These are phyloP conservation scores for Saturnia japonica DNA, from an alignment of 2,888 invertebrate species.

Conservation along the genomic window DNA sequence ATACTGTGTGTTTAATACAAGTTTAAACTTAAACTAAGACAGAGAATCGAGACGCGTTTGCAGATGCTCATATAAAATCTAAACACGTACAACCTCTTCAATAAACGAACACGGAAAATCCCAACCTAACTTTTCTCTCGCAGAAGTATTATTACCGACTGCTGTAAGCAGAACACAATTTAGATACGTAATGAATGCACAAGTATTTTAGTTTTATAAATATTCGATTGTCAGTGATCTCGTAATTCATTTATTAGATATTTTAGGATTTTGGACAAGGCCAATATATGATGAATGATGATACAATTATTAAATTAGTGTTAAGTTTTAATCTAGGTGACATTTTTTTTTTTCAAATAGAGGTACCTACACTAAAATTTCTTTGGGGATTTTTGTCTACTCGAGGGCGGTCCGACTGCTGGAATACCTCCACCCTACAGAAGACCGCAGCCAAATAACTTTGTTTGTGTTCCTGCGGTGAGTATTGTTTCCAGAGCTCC, in stretches of 20 bases:
- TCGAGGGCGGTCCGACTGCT: no score
- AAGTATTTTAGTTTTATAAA: neutral
- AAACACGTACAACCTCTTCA: constrained; percentile 32
- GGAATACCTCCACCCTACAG: no score
- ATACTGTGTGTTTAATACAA: neutral
- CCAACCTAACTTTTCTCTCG: constrained; percentile 27
- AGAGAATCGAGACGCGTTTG: neutral
- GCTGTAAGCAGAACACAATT: constrained; percentile 26
- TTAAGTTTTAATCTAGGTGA: no score
- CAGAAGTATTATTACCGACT: constrained; percentile 23
- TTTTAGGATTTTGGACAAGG: neutral
- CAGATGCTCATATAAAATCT: constrained; percentile 20
- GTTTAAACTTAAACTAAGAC: neutral
- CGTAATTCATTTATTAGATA: neutral
- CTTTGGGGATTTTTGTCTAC: no score
- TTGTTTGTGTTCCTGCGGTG: no score
- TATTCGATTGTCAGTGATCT: neutral
- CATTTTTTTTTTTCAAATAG: no score
- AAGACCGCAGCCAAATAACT: no score
- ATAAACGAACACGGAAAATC: constrained; percentile 32
- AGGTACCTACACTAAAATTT: no score
- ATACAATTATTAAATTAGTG: no score
- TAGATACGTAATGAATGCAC: constrained; percentile 27
- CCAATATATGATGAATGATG: neutral
- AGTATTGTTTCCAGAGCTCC: no score